Conservation (phyloP, 2,113 vertebrate genomes). For the Chrysochloris asiatica region DNA sequence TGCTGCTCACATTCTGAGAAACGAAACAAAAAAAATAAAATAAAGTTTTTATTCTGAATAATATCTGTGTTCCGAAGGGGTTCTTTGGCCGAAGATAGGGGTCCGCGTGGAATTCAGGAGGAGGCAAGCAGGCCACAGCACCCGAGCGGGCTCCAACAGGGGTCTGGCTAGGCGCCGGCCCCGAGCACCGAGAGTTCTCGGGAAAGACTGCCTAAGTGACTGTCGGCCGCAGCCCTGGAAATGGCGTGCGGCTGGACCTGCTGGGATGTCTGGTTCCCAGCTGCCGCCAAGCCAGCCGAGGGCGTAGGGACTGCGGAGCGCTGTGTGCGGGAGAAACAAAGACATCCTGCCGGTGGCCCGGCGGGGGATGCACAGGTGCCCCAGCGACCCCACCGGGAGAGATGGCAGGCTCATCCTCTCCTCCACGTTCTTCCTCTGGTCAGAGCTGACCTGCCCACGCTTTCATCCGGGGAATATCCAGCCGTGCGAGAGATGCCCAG, state of each 20-base stretch:
- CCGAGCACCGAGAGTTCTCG: not conserved
- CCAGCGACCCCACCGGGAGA: not conserved
- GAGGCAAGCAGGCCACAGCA: conserved; percentile 24
- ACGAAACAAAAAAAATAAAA: conserved; percentile 85
- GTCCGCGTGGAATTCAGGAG: not conserved
- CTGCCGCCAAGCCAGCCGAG: conserved; percentile 39
- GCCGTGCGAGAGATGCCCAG: not conserved
- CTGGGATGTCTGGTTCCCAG: conserved; percentile 65
- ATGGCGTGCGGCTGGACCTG: not conserved
- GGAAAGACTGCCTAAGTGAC: not conserved
- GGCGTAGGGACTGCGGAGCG: not conserved
- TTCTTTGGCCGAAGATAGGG: conserved; percentile 74
- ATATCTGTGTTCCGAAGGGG: conserved; percentile 80
- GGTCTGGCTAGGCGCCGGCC: not conserved
- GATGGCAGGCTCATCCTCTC: conserved; percentile 10
- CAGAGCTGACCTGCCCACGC: conserved; percentile 7
- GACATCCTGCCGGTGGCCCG: not conserved
- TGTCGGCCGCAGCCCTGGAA: too few relatives aligned
- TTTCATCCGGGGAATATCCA: not conserved
- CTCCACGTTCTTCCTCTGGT: conserved; percentile 24
- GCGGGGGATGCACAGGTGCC: conserved; percentile 72
- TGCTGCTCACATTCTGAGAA: conserved; percentile 94
- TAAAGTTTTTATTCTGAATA: conserved; percentile 91
- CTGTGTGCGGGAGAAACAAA: conserved; percentile 44
- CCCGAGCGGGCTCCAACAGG: not conserved